phyloP scores from a whole-genome alignment of 2,797 vertebrate species.

The Danio albolineatus region DNA sequence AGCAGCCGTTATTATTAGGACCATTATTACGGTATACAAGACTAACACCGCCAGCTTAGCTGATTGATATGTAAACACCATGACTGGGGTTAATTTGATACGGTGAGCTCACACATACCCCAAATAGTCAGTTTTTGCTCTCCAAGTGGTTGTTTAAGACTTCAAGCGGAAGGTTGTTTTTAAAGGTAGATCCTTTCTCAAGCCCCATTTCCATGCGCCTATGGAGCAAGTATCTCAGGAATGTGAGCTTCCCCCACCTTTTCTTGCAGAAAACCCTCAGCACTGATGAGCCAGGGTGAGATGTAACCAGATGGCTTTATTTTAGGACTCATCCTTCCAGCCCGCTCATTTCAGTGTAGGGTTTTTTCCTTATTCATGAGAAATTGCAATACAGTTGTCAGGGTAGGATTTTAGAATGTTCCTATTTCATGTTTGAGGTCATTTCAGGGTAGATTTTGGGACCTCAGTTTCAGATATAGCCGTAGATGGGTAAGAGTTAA shows the following conservation, averaged over 20 bases:
- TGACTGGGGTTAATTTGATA: not conserved
- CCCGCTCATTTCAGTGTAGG: no score
- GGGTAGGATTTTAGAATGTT: no score
- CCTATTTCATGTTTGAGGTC: no score
- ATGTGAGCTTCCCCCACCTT: slow-evolving; percentile 60
- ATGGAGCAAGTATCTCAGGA: slow-evolving; percentile 63
- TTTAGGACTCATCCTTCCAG: slow-evolving; percentile 48
- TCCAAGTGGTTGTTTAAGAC: slow-evolving; percentile 23
- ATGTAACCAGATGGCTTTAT: slow-evolving; percentile 63
- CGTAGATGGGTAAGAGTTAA: not conserved
- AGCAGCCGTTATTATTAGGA: not conserved
- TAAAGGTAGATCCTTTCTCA: slow-evolving; percentile 45
- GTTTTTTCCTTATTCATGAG: no score
- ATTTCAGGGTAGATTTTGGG: not conserved
- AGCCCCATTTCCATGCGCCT: slow-evolving; percentile 43
- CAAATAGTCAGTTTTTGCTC: not conserved
- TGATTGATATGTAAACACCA: not conserved
- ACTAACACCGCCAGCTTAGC: not conserved
- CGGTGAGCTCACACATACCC: not conserved
- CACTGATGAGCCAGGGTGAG: slow-evolving; percentile 58
- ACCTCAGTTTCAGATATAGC: not conserved
- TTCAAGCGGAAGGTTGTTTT: slow-evolving; percentile 34
- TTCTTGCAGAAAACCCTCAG: slow-evolving; percentile 56
- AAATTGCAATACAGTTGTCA: no score
- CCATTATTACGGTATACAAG: not conserved